phyloP scores from a whole-genome alignment of 2,113 vertebrate genomes.

The Paramormyrops kingsleyae region DNA sequence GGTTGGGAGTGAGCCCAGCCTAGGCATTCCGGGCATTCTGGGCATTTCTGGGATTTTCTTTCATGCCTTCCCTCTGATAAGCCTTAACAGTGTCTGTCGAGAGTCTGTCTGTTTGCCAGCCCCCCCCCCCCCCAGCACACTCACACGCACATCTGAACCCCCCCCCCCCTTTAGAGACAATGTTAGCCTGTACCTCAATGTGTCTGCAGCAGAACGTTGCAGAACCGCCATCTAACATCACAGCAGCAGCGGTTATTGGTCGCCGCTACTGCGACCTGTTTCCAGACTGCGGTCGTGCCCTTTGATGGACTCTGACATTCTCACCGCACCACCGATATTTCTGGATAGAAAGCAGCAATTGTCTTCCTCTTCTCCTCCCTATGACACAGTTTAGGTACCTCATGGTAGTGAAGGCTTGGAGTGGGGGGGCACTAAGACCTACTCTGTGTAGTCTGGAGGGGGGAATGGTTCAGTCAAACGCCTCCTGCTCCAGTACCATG shows the following conservation, averaged over 20 bases:
- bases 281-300: neutral
- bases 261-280: no score
- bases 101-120: constrained; percentile 37
- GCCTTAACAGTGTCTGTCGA: neutral
- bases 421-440: neutral
- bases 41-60: constrained; percentile 45
- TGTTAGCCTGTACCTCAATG: neutral
- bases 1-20: constrained; percentile 17
- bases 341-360: neutral
- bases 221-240: neutral
- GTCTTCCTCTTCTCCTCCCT: neutral
- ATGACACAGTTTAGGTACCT: neutral
- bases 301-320: neutral
- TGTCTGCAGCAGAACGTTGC: neutral
- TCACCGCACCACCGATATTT: neutral
- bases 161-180: neutral
- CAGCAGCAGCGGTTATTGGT: neutral
- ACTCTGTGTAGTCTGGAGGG: neutral
- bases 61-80: constrained; percentile 9
- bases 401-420: neutral
- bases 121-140: neutral
- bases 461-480: neutral
- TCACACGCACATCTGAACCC: neutral
- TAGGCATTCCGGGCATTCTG: constrained; percentile 19
- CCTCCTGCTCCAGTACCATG: neutral